phyloP scores from a whole-genome alignment of 2,113 vertebrate genomes.

The Elachura formosa region DNA sequence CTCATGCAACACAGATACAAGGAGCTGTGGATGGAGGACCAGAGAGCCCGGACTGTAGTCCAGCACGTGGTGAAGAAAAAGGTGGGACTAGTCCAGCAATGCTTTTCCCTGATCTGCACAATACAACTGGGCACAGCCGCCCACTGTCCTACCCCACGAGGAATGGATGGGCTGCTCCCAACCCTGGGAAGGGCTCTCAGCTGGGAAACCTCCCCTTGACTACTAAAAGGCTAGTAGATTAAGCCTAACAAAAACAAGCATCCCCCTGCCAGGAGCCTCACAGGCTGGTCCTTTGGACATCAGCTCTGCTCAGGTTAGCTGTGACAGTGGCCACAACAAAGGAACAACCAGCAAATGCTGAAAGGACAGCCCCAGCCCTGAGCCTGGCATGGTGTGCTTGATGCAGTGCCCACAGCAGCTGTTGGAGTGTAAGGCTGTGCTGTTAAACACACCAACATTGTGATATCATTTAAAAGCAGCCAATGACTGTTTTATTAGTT shows the following conservation, averaged over 20 bases:
- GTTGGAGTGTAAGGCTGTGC: not conserved
- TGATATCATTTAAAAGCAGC: slow-evolving; percentile 57
- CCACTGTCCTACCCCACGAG: rapidly evolving
- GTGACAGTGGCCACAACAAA: not conserved
- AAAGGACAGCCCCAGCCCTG: not conserved
- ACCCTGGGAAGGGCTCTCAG: not conserved
- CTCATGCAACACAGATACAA: slow-evolving; percentile 82
- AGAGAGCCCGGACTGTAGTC: slow-evolving; percentile 64
- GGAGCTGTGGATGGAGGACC: slow-evolving; percentile 79
- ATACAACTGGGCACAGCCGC: not conserved
- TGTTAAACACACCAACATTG: not conserved
- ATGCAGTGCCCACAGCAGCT: not conserved
- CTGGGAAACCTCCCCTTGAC: not conserved
- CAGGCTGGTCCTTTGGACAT: not conserved
- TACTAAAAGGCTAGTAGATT: not conserved
- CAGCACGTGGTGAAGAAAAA: slow-evolving; percentile 57
- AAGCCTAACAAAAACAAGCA: not conserved
- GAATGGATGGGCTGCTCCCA: not conserved
- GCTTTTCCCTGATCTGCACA: not conserved
- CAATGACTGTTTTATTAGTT: slow-evolving; percentile 63
- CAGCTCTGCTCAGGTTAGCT: not conserved
- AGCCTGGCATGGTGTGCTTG: not conserved
- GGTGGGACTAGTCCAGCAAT: slow-evolving; percentile 28
- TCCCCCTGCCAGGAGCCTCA: not conserved
- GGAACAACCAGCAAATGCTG: not conserved